phyloP scores from a whole-genome alignment of 23 tunicate genomes.

The Trididemnum clinides region DNA sequence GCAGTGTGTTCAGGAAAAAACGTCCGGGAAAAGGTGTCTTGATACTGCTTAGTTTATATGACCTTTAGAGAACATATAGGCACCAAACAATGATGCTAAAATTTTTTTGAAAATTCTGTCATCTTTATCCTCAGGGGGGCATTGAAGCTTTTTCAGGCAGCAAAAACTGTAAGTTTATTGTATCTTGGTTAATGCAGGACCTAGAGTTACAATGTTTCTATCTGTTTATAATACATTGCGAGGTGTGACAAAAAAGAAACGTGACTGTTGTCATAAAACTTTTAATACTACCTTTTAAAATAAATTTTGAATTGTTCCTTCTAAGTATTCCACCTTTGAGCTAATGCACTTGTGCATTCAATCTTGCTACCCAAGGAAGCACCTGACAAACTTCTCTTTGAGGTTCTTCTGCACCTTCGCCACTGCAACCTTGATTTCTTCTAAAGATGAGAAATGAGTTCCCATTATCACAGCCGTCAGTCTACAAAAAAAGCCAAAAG shows the following conservation, averaged over 20 bases:
- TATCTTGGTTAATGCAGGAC: no score
- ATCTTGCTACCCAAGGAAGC: constrained; percentile 22
- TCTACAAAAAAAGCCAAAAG: constrained; percentile 13
- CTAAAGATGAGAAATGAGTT: neutral
- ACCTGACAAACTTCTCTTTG: constrained; percentile 6
- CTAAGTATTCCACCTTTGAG: neutral
- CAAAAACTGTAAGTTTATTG: no score
- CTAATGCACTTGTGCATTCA: constrained; percentile 19
- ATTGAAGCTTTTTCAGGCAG: no score
- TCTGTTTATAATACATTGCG: neutral
- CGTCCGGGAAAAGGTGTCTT: no score
- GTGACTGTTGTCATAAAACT: neutral
- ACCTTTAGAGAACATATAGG: no score
- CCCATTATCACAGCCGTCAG: constrained; percentile 6
- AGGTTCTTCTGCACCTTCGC: neutral
- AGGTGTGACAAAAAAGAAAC: constrained; percentile 28
- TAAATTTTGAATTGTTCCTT: neutral
- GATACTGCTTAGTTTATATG: no score
- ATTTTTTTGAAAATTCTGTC: no score
- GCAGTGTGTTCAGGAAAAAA: no score
- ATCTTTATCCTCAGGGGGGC: no score
- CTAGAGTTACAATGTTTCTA: neutral
- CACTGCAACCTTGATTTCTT: constrained; percentile 12
- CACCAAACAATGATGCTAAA: no score
- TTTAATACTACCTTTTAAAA: neutral